These are phyloP conservation scores for Rousettus madagascariensis DNA, from an alignment of 2,797 vertebrate genomes.

Conservation along the genomic window DNA sequence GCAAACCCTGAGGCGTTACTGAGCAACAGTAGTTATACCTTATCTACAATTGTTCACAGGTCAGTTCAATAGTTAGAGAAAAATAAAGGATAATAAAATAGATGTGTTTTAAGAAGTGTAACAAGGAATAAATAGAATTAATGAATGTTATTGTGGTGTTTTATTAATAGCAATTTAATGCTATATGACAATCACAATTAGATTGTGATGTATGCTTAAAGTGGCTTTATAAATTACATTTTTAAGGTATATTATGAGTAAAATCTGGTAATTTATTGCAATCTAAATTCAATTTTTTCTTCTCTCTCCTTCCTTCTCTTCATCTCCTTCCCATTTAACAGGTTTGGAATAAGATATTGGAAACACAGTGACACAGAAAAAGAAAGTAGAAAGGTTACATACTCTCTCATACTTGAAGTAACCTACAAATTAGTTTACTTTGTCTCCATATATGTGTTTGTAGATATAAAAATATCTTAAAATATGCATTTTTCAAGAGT, in stretches of 20 bases:
- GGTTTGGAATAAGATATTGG: background rate
- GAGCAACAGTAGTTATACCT: background rate
- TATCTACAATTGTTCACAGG: background rate
- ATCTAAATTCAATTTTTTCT: conserved; percentile 38
- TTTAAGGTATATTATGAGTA: background rate
- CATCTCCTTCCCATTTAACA: background rate
- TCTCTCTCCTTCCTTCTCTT: background rate
- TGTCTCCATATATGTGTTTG: background rate
- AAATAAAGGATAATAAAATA: conserved; percentile 21
- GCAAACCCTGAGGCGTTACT: background rate
- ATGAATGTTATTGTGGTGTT: background rate
- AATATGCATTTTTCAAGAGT: background rate
- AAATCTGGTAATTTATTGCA: conserved; percentile 26
- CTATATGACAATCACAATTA: conserved; percentile 16
- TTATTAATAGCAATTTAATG: conserved; percentile 56
- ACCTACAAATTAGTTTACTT: conserved; percentile 1
- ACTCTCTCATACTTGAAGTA: background rate
- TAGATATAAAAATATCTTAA: background rate
- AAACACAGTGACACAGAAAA: background rate
- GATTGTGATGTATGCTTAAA: conserved; percentile 18
- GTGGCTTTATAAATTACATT: background rate
- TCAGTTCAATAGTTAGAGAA: background rate
- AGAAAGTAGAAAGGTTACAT: background rate
- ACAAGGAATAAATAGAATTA: conserved; percentile 21
- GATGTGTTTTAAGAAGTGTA: background rate